Evolutionary conservation across 2,888 invertebrate genomes (phyloP).

Genomic region (Drosophila formosana): DNA sequence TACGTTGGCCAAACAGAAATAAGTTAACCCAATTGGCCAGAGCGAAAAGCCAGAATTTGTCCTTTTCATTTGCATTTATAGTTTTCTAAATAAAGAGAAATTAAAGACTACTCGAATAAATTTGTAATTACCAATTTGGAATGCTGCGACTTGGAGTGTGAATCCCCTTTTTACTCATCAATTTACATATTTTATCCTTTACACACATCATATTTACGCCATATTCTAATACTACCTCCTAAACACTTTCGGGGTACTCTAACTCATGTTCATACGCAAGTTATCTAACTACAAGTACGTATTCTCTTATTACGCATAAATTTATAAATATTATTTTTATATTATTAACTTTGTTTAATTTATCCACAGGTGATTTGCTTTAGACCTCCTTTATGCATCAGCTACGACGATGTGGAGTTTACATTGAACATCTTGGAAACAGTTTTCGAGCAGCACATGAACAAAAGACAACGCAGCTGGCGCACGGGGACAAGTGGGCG

Average conservation of each 20-base stretch:
- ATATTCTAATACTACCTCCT: slow-evolving; percentile 30
- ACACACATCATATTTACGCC: slow-evolving; percentile 21
- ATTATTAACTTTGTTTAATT: not conserved
- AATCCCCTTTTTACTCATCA: not conserved
- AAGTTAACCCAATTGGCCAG: slow-evolving; percentile 9
- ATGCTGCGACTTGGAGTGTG: not conserved
- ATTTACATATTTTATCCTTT: not conserved
- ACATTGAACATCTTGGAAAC: slow-evolving; percentile 87
- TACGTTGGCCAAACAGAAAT: slow-evolving; percentile 59
- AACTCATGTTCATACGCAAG: slow-evolving; percentile 60
- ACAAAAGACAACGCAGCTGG: slow-evolving; percentile 81
- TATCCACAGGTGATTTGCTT: slow-evolving; percentile 91
- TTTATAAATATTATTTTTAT: not conserved
- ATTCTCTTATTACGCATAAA: slow-evolving; percentile 13
- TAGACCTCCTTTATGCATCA: slow-evolving; percentile 98
- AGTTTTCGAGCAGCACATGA: slow-evolving; percentile 71
- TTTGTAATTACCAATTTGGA: not conserved
- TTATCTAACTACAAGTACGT: slow-evolving; percentile 54
- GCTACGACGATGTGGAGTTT: slow-evolving; percentile 92
- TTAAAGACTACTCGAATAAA: slow-evolving; percentile 5
- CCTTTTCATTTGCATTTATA: slow-evolving; percentile 39
- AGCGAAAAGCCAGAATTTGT: slow-evolving; percentile 4
- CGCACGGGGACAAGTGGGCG: slow-evolving; percentile 40
- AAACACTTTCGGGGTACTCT: slow-evolving; percentile 33
- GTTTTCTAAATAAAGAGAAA: slow-evolving; percentile 37